Base-by-base conservation (phyloP, 2,888 invertebrate species). In the Lasioglossum lativentre region DNA sequence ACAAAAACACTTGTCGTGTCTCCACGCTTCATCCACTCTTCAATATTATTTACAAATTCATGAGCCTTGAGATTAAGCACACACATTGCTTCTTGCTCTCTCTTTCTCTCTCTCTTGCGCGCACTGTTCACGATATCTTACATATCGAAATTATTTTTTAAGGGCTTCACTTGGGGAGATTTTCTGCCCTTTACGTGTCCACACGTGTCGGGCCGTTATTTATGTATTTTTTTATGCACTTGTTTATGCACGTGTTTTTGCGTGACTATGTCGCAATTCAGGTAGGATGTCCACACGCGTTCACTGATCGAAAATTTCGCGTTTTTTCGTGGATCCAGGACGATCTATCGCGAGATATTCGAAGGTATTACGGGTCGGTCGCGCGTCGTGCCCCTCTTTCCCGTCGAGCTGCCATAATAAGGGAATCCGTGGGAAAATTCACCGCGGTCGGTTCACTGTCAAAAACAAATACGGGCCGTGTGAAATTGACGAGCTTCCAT, bases 381-480 rank as follows among this genome's bases (percentile, higher is more conserved):
- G 45, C 45, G 45, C 86, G 75, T 70, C 75, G 73, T 74, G 63
- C 77, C 30, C 63, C 30, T 63, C 59, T 4, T n/a, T 16, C 30
- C 30, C 30, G 63, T 30, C 16, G 30, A 79, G 76, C 82, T 47
- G 86, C 82, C 89, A 34, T 90, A 86, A 77, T 75, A 83, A 86
- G 89, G 85, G 85, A 73, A 82, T 90, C 89, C 82, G 82, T 80
- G 83, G 63, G 79, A 77, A 90, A 89, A 83, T 85, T 87, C 84
- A 77, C 68, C 63, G 71, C 66, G 79, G 83, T 72, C 79, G 89
- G 88, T 89, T 94, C 94, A 93, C 94, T 93, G 94, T 94, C 93
- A 91, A 93, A 90, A 92, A 91, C 89, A 86, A 93, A 87, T 76
- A 86, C 79, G 72, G 23, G 76, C 80, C 80, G 76, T 80, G 83